Evolutionary conservation across 2,113 vertebrate genomes (phyloP).

Genomic region (Neodontobutis hainanensis): DNA sequence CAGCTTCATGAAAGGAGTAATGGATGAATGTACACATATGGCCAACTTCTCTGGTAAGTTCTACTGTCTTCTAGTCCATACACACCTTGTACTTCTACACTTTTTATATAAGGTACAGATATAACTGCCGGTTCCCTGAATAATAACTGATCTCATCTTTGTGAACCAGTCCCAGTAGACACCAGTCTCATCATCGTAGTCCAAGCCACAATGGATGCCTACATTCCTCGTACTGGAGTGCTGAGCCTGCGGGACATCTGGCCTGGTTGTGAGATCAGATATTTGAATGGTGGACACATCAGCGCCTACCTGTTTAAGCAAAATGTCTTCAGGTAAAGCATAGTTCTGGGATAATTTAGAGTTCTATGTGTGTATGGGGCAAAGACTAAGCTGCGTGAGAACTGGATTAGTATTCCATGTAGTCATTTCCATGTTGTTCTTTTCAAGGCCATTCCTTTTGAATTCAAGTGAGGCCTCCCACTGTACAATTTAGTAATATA

Average conservation of each 20-base stretch:
- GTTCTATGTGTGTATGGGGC: neutral
- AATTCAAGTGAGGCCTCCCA: no score
- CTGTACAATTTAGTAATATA: no score
- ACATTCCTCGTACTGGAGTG: conserved; percentile 94
- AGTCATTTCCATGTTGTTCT: no score
- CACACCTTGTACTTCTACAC: no score
- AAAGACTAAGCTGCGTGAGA: no score
- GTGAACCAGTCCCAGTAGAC: conserved; percentile 89
- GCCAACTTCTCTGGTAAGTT: conserved; percentile 94
- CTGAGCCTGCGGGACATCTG: conserved; percentile 95
- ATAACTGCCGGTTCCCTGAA: neutral
- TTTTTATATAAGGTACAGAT: no score
- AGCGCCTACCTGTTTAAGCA: conserved; percentile 99
- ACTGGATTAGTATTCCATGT: no score
- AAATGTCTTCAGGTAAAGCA: conserved; percentile 89
- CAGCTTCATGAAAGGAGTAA: conserved; percentile 98
- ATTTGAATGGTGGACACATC: conserved; percentile 93
- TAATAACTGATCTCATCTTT: neutral
- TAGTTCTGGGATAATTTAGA: neutral
- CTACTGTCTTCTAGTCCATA: no score
- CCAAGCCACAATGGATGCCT: conserved; percentile 95
- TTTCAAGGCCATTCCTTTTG: no score
- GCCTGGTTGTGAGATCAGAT: conserved; percentile 95
- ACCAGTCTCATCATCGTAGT: conserved; percentile 94
- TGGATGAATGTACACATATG: conserved; percentile 99